Percentiles rank a stretch among this genome's conserved stretches.
Evolutionary conservation across 2,888 invertebrate species (phyloP).

Genomic region (Lomographa bimaculata): DNA sequence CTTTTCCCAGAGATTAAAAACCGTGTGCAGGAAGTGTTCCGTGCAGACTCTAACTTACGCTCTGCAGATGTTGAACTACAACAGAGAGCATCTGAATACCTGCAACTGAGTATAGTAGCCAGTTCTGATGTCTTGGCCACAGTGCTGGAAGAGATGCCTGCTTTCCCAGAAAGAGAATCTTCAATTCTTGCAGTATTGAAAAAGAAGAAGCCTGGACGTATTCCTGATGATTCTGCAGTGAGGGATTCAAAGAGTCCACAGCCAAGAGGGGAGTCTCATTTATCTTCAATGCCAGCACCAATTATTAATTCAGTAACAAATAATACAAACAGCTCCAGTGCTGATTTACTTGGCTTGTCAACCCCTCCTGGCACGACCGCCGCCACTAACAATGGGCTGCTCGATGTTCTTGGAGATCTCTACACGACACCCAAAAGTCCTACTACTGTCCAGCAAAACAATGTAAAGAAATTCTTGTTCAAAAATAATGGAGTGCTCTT

Average conservation of each 20-base stretch:
- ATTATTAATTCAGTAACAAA: constrained; percentile 74
- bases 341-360: constrained; percentile 94
- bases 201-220: constrained; percentile 98
- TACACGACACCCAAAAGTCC: constrained; percentile 87
- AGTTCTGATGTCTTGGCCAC: constrained; percentile 99
- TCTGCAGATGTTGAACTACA: constrained; percentile 99
- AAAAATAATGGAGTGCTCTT: constrained; percentile 99
- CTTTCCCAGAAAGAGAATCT: constrained; percentile 99
- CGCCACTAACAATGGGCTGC: constrained; percentile 89
- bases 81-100: constrained; percentile 98
- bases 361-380: constrained; percentile 91
- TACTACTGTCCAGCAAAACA: constrained; percentile 88
- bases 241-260: constrained; percentile 92
- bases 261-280: too few species aligned
- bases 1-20: constrained; percentile 99
- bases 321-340: constrained; percentile 84
- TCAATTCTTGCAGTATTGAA: constrained; percentile 98
- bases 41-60: constrained; percentile 96
- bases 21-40: constrained; percentile 97
- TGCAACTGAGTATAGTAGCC: constrained; percentile 97
- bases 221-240: constrained; percentile 90
- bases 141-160: constrained; percentile 99
- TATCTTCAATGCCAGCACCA: constrained; percentile 68
- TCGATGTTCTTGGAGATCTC: constrained; percentile 96
- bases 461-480: constrained; percentile 96